Percentiles rank a stretch among this genome's conserved stretches.
phyloP scores from a whole-genome alignment of 64 coral and sea anemone species.

The Pachyseris speciosa region DNA sequence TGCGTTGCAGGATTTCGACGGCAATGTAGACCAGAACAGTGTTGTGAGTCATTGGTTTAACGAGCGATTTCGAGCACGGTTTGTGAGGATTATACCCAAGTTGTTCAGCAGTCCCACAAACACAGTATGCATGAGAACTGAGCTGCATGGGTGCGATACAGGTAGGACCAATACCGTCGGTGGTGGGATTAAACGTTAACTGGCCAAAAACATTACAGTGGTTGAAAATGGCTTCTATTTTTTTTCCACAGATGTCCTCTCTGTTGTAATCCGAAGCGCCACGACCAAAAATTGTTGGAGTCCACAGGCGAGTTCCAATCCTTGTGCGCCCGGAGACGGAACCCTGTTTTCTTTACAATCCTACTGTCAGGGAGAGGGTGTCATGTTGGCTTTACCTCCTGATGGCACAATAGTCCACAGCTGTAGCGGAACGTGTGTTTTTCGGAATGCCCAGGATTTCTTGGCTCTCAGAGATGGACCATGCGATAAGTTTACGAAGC shows the following conservation, averaged over 20 bases:
- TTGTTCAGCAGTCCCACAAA: conserved; percentile 46
- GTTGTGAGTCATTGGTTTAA: conserved; percentile 88
- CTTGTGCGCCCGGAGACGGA: conserved; percentile 50
- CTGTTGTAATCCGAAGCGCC: conserved; percentile 50
- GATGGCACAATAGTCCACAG: conserved; percentile 67
- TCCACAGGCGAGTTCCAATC: conserved; percentile 60
- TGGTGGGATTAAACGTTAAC: no score
- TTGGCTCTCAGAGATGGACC: conserved; percentile 54
- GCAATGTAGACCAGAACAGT: conserved; percentile 71
- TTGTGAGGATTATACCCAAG: conserved; percentile 66
- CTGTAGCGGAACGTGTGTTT: conserved; percentile 81
- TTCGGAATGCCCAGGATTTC: conserved; percentile 31
- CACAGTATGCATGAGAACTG: conserved; percentile 74
- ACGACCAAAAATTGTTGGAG: conserved; percentile 80
- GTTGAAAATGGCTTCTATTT: no score
- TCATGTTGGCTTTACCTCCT: conserved; percentile 75
- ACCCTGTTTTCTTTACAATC: conserved; percentile 54
- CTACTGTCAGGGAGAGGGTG: conserved; percentile 70
- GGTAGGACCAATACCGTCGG: conserved; percentile 28
- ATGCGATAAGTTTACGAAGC: conserved; percentile 40
- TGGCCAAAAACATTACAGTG: no score
- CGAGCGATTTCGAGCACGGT: conserved; percentile 72
- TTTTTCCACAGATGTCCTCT: conserved; percentile 69
- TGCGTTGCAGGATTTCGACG: conserved; percentile 66
- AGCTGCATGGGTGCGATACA: conserved; percentile 81